Percentiles rank a stretch among this genome's conserved stretches.
These are phyloP conservation scores for Chondrilla cf. caribensis DNA, from an alignment of 37 sponge, comb jelly and placozoan species.

Conservation along the genomic window DNA sequence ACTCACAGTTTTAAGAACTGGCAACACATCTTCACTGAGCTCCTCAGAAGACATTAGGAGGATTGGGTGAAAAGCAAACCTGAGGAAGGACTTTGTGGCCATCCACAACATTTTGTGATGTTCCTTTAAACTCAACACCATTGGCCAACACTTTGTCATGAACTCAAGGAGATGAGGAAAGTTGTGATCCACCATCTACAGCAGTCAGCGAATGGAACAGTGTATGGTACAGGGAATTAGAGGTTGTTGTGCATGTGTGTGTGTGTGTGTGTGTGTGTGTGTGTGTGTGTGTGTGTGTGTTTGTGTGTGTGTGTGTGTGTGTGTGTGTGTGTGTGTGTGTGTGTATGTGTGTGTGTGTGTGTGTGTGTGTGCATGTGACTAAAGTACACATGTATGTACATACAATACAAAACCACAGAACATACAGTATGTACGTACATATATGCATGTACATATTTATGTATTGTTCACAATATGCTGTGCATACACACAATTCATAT, in stretches of 20 bases:
- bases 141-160: slow-evolving; percentile 38
- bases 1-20: background rate
- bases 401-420: too few species aligned
- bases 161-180: background rate
- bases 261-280: too few species aligned
- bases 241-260: too few species aligned
- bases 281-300: too few species aligned
- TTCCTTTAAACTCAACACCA: slow-evolving; percentile 27
- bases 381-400: too few species aligned
- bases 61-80: slow-evolving; percentile 35
- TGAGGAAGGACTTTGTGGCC: slow-evolving; percentile 34
- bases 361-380: too few species aligned
- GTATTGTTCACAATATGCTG: background rate
- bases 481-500: background rate
- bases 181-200: background rate
- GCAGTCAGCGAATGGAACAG: background rate
- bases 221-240: too few species aligned
- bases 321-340: too few species aligned
- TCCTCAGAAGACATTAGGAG: slow-evolving; percentile 23
- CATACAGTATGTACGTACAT: too few species aligned
- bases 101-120: slow-evolving; percentile 27
- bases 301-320: too few species aligned
- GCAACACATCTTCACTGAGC: slow-evolving; percentile 14
- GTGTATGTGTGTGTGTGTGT: too few species aligned
- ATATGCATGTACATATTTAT: too few species aligned